Base-by-base conservation (phyloP, 2,888 invertebrate species). In the Tiliacea aurago region DNA sequence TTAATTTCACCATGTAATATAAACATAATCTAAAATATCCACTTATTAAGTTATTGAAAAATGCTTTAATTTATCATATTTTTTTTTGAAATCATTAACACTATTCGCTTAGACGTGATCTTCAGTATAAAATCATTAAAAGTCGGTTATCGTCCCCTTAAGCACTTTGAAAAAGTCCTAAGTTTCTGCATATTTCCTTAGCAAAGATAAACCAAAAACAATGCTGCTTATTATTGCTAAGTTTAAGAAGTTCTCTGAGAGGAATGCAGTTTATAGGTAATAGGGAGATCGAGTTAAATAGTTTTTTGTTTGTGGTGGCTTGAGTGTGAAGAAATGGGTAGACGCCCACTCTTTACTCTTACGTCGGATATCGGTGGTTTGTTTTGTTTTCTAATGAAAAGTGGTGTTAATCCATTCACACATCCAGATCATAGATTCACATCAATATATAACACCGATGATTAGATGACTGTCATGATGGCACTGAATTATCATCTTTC, bases 181-280 rank as follows among this genome's bases (percentile, higher is more conserved):
- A 65, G 10, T 65, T 74, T 55, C n/a, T 13, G n/a, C 53, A 56
- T 77, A 65, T 71, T 78, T 71, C 28, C 49, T 43, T 20, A 20
- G 20, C 5, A 13, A 28, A 66, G 41, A 43, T 62, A 63, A 51
- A 62, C 63, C 28, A 53, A 72, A 45, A 73, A 66, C 11, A 53
- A 45, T 49, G n/a, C 47, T 41, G 41, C 15, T 70, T 47, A 59
- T 64, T 59, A 70, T 51, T 33, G 73, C 49, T 28, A 9, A 55
- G 47, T 78, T 76, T 23, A 3, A 23, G 61, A 77, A 77, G 53
- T 77, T 71, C 0, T 33, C 23, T 53, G 41, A 18, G 13, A 45
- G 45, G 41, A 78, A 33, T 64, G 51, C 33, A 78, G 58, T 53
- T 76, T 43, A 70, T 58, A 20, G 45, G 51, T 53, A 37, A 33